Percentiles rank a stretch among this genome's conserved stretches.
Conservation (phyloP, 2,797 vertebrate species). For the Triplophysa bombifrons region DNA sequence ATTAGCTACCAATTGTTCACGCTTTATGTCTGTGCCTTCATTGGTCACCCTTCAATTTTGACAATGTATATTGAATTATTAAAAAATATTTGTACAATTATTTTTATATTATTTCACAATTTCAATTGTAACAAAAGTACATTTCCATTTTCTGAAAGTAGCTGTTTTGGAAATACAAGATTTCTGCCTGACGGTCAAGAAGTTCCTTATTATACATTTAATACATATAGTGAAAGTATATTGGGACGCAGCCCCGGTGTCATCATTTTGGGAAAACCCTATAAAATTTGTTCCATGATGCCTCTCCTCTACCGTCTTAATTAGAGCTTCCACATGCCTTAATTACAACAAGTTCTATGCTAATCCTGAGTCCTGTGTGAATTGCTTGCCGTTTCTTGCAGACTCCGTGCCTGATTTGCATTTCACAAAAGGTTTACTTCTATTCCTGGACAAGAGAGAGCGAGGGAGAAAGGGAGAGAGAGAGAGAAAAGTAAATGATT, state of each 20-base stretch:
- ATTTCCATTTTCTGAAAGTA: too few relatives aligned
- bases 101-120: too few relatives aligned
- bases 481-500: conserved; percentile 41
- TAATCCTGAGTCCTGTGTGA: conserved; percentile 65
- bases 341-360: conserved; percentile 68
- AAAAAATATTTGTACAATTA: too few relatives aligned
- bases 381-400: conserved; percentile 61
- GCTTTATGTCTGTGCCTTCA: too few relatives aligned
- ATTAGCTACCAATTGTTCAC: not conserved
- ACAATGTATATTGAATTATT: too few relatives aligned
- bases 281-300: not conserved
- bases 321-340: conserved; percentile 65
- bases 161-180: too few relatives aligned
- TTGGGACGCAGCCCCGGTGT: conserved; percentile 22
- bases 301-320: conserved; percentile 53
- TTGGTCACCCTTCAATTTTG: too few relatives aligned
- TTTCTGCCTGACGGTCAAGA: too few relatives aligned
- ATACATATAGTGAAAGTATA: not conserved
- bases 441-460: conserved; percentile 38
- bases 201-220: too few relatives aligned
- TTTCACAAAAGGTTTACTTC: conserved; percentile 64
- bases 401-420: conserved; percentile 59
- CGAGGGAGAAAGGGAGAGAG: not conserved
- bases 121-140: too few relatives aligned
- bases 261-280: not conserved